phyloP scores from a whole-genome alignment of 2,113 vertebrate species.

The Corythoichthys haematopterus region DNA sequence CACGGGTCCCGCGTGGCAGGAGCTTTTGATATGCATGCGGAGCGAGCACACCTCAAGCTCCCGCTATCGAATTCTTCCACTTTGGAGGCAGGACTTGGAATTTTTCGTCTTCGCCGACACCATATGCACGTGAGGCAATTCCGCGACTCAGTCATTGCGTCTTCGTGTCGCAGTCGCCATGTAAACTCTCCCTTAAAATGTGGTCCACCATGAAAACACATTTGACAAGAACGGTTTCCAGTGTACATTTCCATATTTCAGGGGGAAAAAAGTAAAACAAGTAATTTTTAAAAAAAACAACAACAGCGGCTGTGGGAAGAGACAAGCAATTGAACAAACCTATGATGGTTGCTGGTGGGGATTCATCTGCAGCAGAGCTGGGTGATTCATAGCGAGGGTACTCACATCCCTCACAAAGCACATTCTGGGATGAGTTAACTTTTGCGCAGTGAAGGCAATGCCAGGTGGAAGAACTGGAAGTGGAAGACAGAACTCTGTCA shows the following conservation, averaged over 20 bases:
- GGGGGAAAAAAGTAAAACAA: not conserved
- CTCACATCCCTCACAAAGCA: conserved; percentile 79
- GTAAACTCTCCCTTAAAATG: too few species aligned
- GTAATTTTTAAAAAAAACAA: not conserved
- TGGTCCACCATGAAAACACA: too few species aligned
- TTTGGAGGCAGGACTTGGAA: too few species aligned
- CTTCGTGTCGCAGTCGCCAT: too few species aligned
- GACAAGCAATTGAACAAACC: conserved; percentile 41
- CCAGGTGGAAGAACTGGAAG: conserved; percentile 68
- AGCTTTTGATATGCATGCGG: too few species aligned
- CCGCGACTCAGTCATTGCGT: too few species aligned
- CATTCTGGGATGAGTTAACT: conserved; percentile 70
- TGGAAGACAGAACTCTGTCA: not conserved
- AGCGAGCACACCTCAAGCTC: too few species aligned
- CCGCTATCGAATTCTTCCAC: too few species aligned
- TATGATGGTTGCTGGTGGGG: conserved; percentile 56
- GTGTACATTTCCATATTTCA: not conserved
- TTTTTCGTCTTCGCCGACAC: too few species aligned
- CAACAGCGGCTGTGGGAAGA: not conserved
- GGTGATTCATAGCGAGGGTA: conserved; percentile 67
- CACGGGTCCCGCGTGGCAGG: too few species aligned
- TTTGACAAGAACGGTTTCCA: not conserved
- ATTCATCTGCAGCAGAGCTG: conserved; percentile 49
- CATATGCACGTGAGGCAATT: too few species aligned
- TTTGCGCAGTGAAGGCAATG: conserved; percentile 74